phyloP scores from a whole-genome alignment of 2,113 vertebrate species.

The Plecturocebus donacophilus region DNA sequence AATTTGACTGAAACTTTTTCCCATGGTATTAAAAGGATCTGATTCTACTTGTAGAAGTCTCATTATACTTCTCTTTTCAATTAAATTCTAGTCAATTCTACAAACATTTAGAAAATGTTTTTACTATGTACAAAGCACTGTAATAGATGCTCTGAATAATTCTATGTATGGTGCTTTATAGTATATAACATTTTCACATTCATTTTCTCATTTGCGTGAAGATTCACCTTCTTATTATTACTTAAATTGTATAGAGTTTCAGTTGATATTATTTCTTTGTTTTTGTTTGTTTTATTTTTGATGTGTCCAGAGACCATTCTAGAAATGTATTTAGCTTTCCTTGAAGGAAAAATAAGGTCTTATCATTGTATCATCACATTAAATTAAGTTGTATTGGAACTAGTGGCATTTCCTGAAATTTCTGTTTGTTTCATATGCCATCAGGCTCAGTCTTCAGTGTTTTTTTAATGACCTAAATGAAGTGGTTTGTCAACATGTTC shows the following conservation, averaged over 20 bases:
- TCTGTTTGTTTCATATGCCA: slow-evolving; percentile 48
- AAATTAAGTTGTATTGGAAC: slow-evolving; percentile 36
- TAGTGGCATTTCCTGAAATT: slow-evolving; percentile 18
- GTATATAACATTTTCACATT: slow-evolving; percentile 1
- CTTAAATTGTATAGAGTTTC: slow-evolving; percentile 33
- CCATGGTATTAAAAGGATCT: slow-evolving; percentile 59
- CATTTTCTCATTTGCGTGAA: slow-evolving; percentile 42
- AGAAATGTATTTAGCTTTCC: slow-evolving; percentile 36
- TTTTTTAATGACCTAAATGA: slow-evolving; percentile 42
- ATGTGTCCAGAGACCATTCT: background rate
- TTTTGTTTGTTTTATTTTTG: slow-evolving; percentile 14
- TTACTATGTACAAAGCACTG: slow-evolving; percentile 19
- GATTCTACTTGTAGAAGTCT: slow-evolving; percentile 41
- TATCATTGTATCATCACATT: slow-evolving; percentile 21
- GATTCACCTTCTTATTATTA: slow-evolving; percentile 36
- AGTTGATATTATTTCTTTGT: background rate
- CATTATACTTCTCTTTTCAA: slow-evolving; percentile 57
- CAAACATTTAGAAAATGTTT: slow-evolving; percentile 23
- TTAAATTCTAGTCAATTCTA: slow-evolving; percentile 57
- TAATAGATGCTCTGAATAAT: background rate
- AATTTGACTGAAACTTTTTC: slow-evolving; percentile 54
- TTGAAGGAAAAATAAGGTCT: slow-evolving; percentile 8
- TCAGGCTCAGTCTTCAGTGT: slow-evolving; percentile 4
- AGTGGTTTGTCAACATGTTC: background rate
- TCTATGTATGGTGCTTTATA: slow-evolving; percentile 24